Base-by-base conservation (phyloP, 2,888 invertebrate genomes). In the Micoletzkya japonica region DNA sequence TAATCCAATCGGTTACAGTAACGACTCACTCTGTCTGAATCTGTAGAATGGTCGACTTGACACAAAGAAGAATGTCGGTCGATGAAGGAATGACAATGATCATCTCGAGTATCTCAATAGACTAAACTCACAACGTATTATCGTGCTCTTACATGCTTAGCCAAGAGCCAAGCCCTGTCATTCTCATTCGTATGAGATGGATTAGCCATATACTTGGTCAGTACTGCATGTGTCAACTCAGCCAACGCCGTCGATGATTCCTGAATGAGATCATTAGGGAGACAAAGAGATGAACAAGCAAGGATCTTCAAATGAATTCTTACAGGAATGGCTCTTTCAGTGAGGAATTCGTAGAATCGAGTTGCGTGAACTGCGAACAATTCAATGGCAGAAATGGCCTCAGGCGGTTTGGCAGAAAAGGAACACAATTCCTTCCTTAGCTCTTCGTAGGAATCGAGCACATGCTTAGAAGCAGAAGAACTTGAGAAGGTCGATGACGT, bases 191-290 rank as follows among this genome's bases (percentile, higher is more conserved):
- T 64, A 26, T 64, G 64, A 50, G 64, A 20, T 4, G 64, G 64
- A 64, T 64, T 64, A 36, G 64, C 52, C 14, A 64, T 34, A 30
- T 52, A 64, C 64, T 64, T 64, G 7, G 64, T 64, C 20, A 64
- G 64, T 20, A 64, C 20, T 4, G 52, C 64, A 26, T 64, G 64
- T 14, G 36, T 28, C 36, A 64, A 64, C 32, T 64, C 64, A 17
- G 64, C 52, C 52, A 64, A 36, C n/a, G 54, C 36, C 2, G 64
- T 50, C 24, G 64, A 36, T 26, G 64, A 50, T 20, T 64, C 64
- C 64, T 64, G 54, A 34, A 17, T 1, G 14, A 37, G 26, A 59
- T 7, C 7, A 34, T 2, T 36, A 26, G 37, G 28, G 24, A 44
- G 44, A 44, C 20, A 10, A 44, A 44, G 20, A 20, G 44, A 44